phyloP scores from a whole-genome alignment of 2,797 vertebrate genomes.

The Microchirus variegatus region DNA sequence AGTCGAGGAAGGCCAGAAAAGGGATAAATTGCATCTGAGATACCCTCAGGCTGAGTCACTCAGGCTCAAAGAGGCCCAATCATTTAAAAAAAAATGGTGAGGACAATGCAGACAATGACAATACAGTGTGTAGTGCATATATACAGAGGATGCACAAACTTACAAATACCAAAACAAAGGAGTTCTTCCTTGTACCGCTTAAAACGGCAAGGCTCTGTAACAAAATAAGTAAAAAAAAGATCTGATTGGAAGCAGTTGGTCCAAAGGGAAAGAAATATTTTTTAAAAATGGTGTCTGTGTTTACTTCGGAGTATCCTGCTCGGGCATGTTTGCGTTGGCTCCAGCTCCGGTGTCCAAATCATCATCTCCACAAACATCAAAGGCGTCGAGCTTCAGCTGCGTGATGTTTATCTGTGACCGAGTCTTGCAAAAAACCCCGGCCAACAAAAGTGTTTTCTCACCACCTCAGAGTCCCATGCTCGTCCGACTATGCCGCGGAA shows the following conservation, averaged over 20 bases:
- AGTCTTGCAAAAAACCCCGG: slow-evolving; percentile 81
- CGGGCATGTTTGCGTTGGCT: slow-evolving; percentile 85
- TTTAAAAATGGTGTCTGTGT: slow-evolving; percentile 37
- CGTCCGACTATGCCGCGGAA: slow-evolving; percentile 57
- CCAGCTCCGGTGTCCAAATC: slow-evolving; percentile 73
- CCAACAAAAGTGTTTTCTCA: slow-evolving; percentile 77
- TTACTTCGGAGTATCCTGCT: slow-evolving; percentile 75
- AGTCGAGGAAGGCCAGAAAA: slow-evolving; percentile 25
- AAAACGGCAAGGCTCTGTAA: slow-evolving; percentile 28
- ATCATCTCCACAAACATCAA: slow-evolving; percentile 82
- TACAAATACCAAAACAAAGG: neutral
- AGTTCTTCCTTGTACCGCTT: slow-evolving; percentile 38
- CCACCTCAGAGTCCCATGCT: slow-evolving; percentile 74
- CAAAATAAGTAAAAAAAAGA: slow-evolving; percentile 58
- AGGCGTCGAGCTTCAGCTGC: slow-evolving; percentile 77
- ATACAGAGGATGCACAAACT: too few relatives aligned
- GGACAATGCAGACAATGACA: too few relatives aligned
- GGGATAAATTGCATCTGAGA: slow-evolving; percentile 7
- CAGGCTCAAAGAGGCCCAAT: slow-evolving; percentile 22
- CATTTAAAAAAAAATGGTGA: neutral
- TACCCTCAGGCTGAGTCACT: neutral
- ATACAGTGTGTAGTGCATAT: too few relatives aligned
- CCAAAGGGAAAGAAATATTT: slow-evolving; percentile 21
- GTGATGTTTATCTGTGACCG: slow-evolving; percentile 85
- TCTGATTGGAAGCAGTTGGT: slow-evolving; percentile 67